phyloP scores from a whole-genome alignment of 2,888 invertebrate species.

The Drosophila bunnanda region DNA sequence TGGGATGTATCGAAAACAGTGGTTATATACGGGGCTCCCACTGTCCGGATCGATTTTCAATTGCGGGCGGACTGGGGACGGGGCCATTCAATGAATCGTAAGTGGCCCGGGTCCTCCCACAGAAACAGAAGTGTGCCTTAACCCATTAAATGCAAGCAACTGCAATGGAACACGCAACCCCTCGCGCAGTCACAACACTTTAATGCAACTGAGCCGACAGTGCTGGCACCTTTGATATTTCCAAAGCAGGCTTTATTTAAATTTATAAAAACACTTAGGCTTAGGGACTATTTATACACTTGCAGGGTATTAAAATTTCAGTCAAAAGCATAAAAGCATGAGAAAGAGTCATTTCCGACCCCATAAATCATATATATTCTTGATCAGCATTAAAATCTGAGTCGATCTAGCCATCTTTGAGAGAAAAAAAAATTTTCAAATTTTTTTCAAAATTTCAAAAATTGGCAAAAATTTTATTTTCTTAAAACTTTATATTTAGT shows the following conservation, averaged over 20 bases:
- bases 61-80: conserved; percentile 29
- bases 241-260: background rate
- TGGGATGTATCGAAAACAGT: background rate
- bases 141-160: conserved; percentile 53
- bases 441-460: too few relatives aligned
- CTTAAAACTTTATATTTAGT: too few relatives aligned
- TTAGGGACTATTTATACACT: too few relatives aligned
- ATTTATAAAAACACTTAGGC: too few relatives aligned
- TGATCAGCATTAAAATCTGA: too few relatives aligned
- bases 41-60: conserved; percentile 39
- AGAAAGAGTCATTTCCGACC: too few relatives aligned
- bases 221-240: background rate
- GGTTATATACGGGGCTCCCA: background rate
- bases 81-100: conserved; percentile 44
- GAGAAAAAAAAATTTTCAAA: too few relatives aligned
- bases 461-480: too few relatives aligned
- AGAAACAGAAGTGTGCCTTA: conserved; percentile 45
- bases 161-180: conserved; percentile 71
- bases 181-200: conserved; percentile 65
- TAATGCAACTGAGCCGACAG: conserved; percentile 58
- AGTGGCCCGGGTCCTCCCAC: conserved; percentile 37
- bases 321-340: too few relatives aligned
- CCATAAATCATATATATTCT: too few relatives aligned
- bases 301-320: too few relatives aligned
- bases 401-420: too few relatives aligned